Base-by-base conservation (phyloP, 2,797 vertebrate genomes). In the Ispidina lecontei region DNA sequence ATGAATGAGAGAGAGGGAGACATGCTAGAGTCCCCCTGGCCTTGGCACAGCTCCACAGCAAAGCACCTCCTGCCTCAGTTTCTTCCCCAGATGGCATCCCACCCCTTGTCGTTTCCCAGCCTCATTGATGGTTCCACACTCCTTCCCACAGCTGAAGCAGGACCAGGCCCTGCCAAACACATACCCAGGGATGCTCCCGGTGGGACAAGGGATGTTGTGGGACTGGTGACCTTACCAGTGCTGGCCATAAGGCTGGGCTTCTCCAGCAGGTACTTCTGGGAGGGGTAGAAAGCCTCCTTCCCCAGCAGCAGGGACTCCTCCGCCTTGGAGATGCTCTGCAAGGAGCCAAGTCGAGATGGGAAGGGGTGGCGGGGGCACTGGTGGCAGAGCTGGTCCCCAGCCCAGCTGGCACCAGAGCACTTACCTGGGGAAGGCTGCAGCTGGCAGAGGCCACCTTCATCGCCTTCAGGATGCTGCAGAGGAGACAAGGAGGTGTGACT, bases 391-490 rank as follows among this genome's bases (percentile, higher is more conserved):
- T 31, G 79, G 58, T 76, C 16, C 70, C 28, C 41, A 49, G 79
- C 82, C 77, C 43, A 17, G 72, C 37, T 12, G 56, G 72, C 12
- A 5, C 4, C 3, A 2, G 3, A 7, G 85, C 76, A 84, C 97
- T 97, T 97, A 99, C 99, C 98, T 99, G 98, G 76, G 98, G 98
- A 12, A 98, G 98, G 97, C 96, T 97, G 96, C 98, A 98, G 87
- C 98, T 98, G 26, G 98, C 97, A 8, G 99, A 99, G 58, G 98
- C 98, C 97, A 99, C 96, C 97, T 99, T 99, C 99, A 99, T 98
- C 29, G 99, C 98, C 97, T 99, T 99, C 83, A 99, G 97, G 97
- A 99, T 99, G 96, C 99, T 99, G 96, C 46, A 14, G 23, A 91
- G 90, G 71, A 93, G 62, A 96, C 67, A 20, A 70, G 49, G 23